These are phyloP conservation scores for Platygyra sinensis DNA, from an alignment of 64 coral and sea anemone species.

Conservation along the genomic window DNA sequence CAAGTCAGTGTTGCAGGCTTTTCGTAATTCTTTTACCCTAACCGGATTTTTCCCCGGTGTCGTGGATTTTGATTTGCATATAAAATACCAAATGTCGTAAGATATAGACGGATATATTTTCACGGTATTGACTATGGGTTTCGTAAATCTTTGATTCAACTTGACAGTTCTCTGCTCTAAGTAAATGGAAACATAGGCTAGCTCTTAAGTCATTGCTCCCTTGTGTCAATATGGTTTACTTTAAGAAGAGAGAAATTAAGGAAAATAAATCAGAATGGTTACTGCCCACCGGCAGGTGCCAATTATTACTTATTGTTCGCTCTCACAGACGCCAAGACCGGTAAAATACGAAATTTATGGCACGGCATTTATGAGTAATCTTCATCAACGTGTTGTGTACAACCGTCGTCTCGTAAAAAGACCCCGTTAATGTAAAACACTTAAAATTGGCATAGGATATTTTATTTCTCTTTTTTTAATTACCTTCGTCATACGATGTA, in stretches of 20 bases:
- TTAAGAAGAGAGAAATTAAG: not conserved
- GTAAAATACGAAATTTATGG: not conserved
- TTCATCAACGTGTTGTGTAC: not conserved
- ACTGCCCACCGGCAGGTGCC: not conserved
- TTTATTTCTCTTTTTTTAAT: not conserved
- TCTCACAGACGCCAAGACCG: not conserved
- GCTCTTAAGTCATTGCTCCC: not conserved
- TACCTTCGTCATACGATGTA: not conserved
- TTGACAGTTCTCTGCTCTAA: not conserved
- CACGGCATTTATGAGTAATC: not conserved
- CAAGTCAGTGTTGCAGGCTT: too few species aligned
- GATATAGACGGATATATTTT: not conserved
- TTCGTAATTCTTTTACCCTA: too few species aligned
- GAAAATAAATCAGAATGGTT: not conserved
- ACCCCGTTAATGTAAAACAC: not conserved
- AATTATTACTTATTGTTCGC: not conserved
- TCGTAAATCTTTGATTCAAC: not conserved
- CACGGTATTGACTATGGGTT: not conserved
- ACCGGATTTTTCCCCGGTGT: not conserved
- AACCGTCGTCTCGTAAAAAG: not conserved
- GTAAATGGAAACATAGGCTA: not conserved
- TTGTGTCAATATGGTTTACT: conserved; percentile 6
- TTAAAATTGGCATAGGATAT: not conserved
- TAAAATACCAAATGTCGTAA: not conserved
- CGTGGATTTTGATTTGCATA: not conserved